These are phyloP conservation scores for Myrmecobius fasciatus DNA, from an alignment of 2,113 vertebrate genomes.

Conservation along the genomic window DNA sequence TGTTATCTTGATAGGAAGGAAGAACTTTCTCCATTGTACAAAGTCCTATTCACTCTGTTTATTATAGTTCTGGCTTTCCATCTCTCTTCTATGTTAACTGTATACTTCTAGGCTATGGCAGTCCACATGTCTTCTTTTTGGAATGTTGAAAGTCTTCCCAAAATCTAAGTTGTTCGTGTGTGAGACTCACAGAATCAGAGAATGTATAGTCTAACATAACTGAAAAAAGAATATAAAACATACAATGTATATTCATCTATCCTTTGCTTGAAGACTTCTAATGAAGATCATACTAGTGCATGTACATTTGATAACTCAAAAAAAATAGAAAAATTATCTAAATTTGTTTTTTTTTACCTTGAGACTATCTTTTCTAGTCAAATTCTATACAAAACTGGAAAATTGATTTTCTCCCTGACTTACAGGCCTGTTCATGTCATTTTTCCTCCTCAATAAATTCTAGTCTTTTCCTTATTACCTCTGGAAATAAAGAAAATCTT, in stretches of 20 bases:
- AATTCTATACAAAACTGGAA: neutral
- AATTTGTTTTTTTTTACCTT: neutral
- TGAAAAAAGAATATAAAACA: neutral
- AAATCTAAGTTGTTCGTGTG: neutral
- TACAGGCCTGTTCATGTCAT: neutral
- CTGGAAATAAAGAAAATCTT: neutral
- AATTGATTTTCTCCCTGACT: neutral
- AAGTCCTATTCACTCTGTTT: neutral
- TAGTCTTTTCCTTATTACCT: neutral
- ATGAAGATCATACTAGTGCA: neutral
- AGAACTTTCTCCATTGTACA: neutral
- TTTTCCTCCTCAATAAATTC: neutral
- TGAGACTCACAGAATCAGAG: neutral
- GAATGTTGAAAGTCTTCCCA: neutral
- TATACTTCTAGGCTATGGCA: neutral
- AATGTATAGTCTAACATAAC: neutral
- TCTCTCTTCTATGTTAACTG: neutral
- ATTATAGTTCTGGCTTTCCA: neutral
- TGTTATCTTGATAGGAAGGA: neutral
- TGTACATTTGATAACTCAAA: neutral
- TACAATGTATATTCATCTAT: no score
- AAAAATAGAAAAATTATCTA: neutral
- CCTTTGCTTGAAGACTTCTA: no score
- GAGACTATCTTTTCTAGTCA: neutral
- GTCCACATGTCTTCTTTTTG: neutral